Percentiles rank a stretch among this genome's conserved stretches.
Evolutionary conservation across 2,888 invertebrate species (phyloP).

Genomic region (Tethea ocularis): DNA sequence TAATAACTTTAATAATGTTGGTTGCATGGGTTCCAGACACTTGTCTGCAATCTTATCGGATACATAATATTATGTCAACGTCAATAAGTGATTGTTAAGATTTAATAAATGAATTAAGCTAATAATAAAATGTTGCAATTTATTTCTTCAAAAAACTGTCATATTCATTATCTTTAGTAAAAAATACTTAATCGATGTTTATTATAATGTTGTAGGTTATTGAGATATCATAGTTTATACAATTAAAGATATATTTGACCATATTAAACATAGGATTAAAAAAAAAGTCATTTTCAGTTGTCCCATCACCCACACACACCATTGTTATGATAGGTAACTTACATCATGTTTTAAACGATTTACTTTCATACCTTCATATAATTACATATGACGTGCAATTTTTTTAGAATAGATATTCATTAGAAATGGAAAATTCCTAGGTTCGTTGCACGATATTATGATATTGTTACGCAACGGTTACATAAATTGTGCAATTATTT

Average conservation of each 20-base stretch:
- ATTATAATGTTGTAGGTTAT: too few relatives aligned
- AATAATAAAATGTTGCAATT: background rate
- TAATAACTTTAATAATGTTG: background rate
- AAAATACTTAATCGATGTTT: too few relatives aligned
- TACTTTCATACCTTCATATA: too few relatives aligned
- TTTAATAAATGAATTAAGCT: conserved; percentile 10
- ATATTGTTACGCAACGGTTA: background rate
- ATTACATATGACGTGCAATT: background rate
- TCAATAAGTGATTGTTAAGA: conserved; percentile 7
- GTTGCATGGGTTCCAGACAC: background rate
- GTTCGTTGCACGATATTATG: background rate
- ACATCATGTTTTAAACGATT: too few relatives aligned
- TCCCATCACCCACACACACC: too few relatives aligned
- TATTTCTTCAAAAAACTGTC: background rate
- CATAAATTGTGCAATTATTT: background rate
- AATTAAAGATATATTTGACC: too few relatives aligned
- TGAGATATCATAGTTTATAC: too few relatives aligned
- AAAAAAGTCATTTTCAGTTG: too few relatives aligned
- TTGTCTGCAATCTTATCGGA: conserved; percentile 5
- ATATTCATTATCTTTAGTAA: too few relatives aligned
- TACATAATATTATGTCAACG: conserved; percentile 8
- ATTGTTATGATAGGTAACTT: too few relatives aligned
- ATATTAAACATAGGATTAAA: too few relatives aligned
- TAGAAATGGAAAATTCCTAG: background rate
- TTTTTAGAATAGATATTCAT: too few relatives aligned